Evolutionary conservation across 2,113 vertebrate genomes (phyloP).

Genomic region (Proteles cristata): DNA sequence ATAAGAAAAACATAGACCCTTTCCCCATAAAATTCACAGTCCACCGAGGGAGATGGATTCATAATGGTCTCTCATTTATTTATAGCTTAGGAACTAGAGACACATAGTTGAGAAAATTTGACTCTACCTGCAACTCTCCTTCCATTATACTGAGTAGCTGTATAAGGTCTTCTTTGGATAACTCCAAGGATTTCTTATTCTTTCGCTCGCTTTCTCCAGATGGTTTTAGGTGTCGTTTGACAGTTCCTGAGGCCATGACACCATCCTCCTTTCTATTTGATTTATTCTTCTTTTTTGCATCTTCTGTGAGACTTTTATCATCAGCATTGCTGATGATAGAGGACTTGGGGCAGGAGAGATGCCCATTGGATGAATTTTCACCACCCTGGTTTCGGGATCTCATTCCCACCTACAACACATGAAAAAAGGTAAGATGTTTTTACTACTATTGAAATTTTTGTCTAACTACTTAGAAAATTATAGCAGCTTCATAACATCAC

Average conservation of each 20-base stretch:
- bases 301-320: constrained; percentile 87
- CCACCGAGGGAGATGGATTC: not conserved
- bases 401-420: constrained; percentile 90
- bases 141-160: constrained; percentile 97
- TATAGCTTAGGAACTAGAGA: not conserved
- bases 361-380: constrained; percentile 89
- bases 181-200: constrained; percentile 86
- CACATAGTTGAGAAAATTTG: not conserved
- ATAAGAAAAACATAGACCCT: not conserved
- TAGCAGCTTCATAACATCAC: not conserved
- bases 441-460: not conserved
- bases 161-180: constrained; percentile 93
- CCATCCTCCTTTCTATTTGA: constrained; percentile 88
- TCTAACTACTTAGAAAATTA: constrained; percentile 23
- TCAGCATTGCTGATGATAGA: constrained; percentile 83
- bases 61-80: not conserved
- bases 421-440: constrained; percentile 46
- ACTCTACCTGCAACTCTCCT: constrained; percentile 95
- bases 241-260: constrained; percentile 88
- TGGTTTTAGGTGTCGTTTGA: constrained; percentile 87
- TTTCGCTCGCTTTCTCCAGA: constrained; percentile 83
- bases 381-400: constrained; percentile 92
- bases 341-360: constrained; percentile 87
- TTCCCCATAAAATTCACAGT: not conserved
- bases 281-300: constrained; percentile 92